Evolutionary conservation across 2,113 vertebrate genomes (phyloP), one percentile per base, ranked within the genome.

Genomic region (Microtus richardsoni): DNA sequence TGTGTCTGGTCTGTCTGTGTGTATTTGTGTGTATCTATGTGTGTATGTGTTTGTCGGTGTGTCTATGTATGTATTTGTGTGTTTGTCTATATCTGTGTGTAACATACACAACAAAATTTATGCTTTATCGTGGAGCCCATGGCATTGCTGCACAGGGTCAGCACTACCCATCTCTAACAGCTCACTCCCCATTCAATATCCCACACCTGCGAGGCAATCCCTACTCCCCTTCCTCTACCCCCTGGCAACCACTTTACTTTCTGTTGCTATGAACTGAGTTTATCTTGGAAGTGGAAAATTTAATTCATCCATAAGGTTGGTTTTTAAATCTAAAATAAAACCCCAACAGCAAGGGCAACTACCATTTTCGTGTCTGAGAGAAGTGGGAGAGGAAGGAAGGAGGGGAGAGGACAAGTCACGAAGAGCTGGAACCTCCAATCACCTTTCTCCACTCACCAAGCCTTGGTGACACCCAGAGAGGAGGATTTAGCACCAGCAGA

Each of bases 301-400:
- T 89, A 89, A 95, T 91, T 41, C 54, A 89, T 44, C 49, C n/a
- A 87, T 11, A 89, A 93, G 91, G 39, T 44, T 96, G 64, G 91
- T 95, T 93, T 95, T 60, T 49, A 94, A 75, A 94, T 96, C 24
- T 52, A 9, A 97, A 97, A 85, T 77, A 88, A 93, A 95, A 92
- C 86, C 11, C 41, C 73, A 95, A 49, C 41, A 83, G 62, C 41
- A 95, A 84, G 52, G 82, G 30, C 14, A 85, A n/a, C 33, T 86
- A 30, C 68, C 84, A 82, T 62, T 49, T 91, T 68, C 58, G n/a
- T n/a, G 80, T 62, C 70, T 79, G 39, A 71, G n/a, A 39, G 21
- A 16, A n/a, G 36, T 11, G 52, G 24, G 4, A 1, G 4, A 11
- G 16, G 3, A 16, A 39, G 11, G 7, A 11, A 16, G 36, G 16